These are phyloP conservation scores for Tridacna crocea DNA, from an alignment of 2,888 invertebrate genomes.

Conservation along the genomic window DNA sequence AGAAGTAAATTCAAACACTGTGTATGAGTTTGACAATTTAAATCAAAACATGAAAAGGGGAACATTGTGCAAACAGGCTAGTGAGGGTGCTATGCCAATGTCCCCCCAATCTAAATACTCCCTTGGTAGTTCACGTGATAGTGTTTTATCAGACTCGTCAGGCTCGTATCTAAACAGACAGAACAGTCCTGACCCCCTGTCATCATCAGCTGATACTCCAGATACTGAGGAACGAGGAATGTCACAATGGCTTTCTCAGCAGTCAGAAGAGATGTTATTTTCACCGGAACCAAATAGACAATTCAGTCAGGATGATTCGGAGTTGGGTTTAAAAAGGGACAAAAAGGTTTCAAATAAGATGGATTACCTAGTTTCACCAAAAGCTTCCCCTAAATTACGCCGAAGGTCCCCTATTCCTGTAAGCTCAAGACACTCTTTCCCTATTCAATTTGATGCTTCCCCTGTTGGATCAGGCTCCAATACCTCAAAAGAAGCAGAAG, in stretches of 20 bases:
- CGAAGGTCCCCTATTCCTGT: constrained; percentile 58
- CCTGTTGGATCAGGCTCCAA: constrained; percentile 66
- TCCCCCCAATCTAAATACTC: constrained; percentile 76
- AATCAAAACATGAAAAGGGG: constrained; percentile 48
- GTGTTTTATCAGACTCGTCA: constrained; percentile 73
- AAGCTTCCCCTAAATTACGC: constrained; percentile 60
- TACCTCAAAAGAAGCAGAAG: constrained; percentile 67
- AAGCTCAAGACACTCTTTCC: constrained; percentile 63
- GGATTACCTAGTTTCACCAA: constrained; percentile 64
- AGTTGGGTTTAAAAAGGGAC: constrained; percentile 53
- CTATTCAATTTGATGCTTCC: constrained; percentile 48
- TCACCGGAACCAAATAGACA: constrained; percentile 28
- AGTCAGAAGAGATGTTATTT: constrained; percentile 43
- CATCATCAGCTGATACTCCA: constrained; percentile 59
- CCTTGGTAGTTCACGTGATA: constrained; percentile 72
- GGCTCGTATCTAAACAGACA: constrained; percentile 66
- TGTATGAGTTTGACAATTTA: constrained; percentile 58
- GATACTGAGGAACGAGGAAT: constrained; percentile 61
- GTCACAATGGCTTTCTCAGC: constrained; percentile 58
- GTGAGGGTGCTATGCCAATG: constrained; percentile 72
- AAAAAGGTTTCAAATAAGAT: constrained; percentile 55
- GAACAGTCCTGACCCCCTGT: constrained; percentile 61
- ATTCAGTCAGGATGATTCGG: constrained; percentile 66
- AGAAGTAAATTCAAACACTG: constrained; percentile 42
- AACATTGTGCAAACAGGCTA: constrained; percentile 60